Evolutionary conservation across 2,113 vertebrate genomes (phyloP).

Genomic region (Amblyopsis rosae): DNA sequence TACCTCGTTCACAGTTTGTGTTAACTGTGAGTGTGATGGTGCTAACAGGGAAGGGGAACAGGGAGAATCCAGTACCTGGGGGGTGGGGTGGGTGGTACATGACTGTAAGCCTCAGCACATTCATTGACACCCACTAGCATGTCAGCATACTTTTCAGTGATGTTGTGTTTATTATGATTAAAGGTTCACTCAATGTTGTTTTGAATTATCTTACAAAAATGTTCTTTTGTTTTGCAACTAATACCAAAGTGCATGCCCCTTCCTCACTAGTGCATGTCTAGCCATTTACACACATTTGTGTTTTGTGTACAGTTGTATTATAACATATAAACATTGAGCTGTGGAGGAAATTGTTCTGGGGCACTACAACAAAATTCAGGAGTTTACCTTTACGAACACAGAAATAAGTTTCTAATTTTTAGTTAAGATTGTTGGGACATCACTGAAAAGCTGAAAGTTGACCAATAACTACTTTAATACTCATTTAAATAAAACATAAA

Average conservation of each 20-base stretch:
- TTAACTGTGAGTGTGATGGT: constrained; percentile 86
- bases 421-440: neutral
- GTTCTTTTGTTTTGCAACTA: too few species aligned
- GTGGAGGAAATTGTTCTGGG: too few species aligned
- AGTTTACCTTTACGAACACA: too few species aligned
- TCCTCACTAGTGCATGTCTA: too few species aligned
- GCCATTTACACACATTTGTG: too few species aligned
- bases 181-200: neutral
- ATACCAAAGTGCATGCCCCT: too few species aligned
- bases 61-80: constrained; percentile 85
- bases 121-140: constrained; percentile 60
- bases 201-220: neutral
- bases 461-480: constrained; percentile 38
- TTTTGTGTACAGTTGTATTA: too few species aligned
- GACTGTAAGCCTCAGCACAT: constrained; percentile 72
- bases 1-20: constrained; percentile 91
- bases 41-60: constrained; percentile 89
- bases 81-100: constrained; percentile 81
- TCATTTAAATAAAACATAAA: constrained; percentile 33
- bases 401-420: too few species aligned
- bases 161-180: neutral
- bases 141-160: constrained; percentile 63
- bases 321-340: too few species aligned
- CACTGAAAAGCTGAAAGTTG: constrained; percentile 59
- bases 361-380: too few species aligned